These are phyloP conservation scores for Arenicola marina DNA, from an alignment of 2,888 invertebrate genomes.

Conservation along the genomic window DNA sequence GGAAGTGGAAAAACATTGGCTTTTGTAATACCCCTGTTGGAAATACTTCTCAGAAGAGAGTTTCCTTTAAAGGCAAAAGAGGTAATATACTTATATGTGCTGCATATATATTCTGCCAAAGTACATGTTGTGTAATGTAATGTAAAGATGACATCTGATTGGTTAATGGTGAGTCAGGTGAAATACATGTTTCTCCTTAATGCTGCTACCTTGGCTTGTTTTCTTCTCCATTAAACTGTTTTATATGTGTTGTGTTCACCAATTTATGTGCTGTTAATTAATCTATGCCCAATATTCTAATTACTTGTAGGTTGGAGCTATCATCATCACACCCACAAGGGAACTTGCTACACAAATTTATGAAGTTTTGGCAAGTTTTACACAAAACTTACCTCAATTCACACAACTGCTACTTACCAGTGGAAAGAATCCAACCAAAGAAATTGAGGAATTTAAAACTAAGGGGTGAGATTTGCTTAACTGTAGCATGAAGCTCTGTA, in stretches of 20 bases:
- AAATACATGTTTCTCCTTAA: no score
- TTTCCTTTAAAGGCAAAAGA: slow-evolving; percentile 52
- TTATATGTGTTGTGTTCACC: no score
- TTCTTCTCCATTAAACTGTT: no score
- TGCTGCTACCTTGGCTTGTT: no score
- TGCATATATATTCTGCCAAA: no score
- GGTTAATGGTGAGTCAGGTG: no score
- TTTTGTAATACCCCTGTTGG: slow-evolving; percentile 88
- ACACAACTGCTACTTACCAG: slow-evolving; percentile 69
- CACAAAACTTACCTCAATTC: slow-evolving; percentile 48
- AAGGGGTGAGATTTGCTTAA: slow-evolving; percentile 13
- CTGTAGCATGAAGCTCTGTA: no score
- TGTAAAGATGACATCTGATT: no score
- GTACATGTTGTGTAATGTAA: no score
- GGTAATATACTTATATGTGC: no score
- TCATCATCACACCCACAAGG: slow-evolving; percentile 93
- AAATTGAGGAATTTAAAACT: slow-evolving; percentile 64
- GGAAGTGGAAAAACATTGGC: slow-evolving; percentile 98
- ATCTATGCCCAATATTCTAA: no score
- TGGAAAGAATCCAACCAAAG: slow-evolving; percentile 79
- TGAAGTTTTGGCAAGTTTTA: slow-evolving; percentile 61
- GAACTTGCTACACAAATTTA: slow-evolving; percentile 91
- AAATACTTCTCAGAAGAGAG: slow-evolving; percentile 69
- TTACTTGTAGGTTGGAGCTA: slow-evolving; percentile 75
- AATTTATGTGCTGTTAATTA: no score